Percentiles rank a stretch among this genome's conserved stretches.
Conservation (phyloP, 2,888 invertebrate species). For the Cartodere bifasciata region DNA sequence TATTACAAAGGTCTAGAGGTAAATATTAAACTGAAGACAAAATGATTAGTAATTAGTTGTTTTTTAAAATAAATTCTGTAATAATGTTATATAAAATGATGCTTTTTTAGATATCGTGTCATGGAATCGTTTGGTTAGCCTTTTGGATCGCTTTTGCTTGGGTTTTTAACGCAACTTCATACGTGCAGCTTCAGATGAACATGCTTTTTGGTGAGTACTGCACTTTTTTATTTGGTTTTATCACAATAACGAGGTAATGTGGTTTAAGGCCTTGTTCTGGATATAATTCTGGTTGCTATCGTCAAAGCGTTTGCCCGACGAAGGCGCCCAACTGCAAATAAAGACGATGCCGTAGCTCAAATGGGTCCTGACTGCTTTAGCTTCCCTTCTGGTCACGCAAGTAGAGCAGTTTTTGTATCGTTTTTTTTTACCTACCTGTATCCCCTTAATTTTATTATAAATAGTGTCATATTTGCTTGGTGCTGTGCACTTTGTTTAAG, state of each 20-base stretch:
- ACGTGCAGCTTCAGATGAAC: constrained; percentile 76
- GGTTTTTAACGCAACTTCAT: constrained; percentile 51
- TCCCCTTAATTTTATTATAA: constrained; percentile 45
- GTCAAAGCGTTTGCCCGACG: constrained; percentile 68
- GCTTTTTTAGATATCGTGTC: constrained; percentile 60
- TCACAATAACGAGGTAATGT: constrained; percentile 11
- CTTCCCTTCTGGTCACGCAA: constrained; percentile 93
- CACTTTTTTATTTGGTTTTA: constrained; percentile 2
- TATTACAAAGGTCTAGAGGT: constrained; percentile 47
- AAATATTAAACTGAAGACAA: constrained; percentile 13
- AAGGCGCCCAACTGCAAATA: constrained; percentile 52
- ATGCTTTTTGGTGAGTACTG: constrained; percentile 58
- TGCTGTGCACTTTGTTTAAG: constrained; percentile 60
- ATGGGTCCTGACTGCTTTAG: constrained; percentile 80
- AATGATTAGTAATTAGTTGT: background rate
- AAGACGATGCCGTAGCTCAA: constrained; percentile 50
- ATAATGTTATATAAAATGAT: constrained; percentile 6
- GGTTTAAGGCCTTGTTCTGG: constrained; percentile 64
- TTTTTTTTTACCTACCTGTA: constrained; percentile 56
- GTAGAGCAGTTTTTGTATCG: constrained; percentile 64
- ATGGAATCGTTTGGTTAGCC: constrained; percentile 78
- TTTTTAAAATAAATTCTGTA: constrained; percentile 1
- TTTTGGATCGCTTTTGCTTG: constrained; percentile 67
- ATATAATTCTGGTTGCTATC: constrained; percentile 63
- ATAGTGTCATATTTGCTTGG: constrained; percentile 62